A percentile compares a stretch with the other conserved stretches of the same genome.
phyloP scores from a whole-genome alignment of 1,140 invertebrate species.

The Whitmania pigra region DNA sequence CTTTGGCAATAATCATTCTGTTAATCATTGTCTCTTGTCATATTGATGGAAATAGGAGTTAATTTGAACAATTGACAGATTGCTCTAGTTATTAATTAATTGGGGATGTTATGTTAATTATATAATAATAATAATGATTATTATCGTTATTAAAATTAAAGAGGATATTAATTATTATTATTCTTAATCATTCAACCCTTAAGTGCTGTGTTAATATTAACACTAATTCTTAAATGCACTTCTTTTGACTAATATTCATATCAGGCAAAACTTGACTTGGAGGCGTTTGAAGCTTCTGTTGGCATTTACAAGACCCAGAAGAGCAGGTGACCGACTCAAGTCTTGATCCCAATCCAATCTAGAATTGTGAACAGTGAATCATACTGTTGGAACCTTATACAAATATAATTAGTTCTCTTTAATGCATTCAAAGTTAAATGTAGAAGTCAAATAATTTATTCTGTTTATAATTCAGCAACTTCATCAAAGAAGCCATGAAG shows the following conservation, averaged over 20 bases:
- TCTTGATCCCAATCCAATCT: too few species aligned
- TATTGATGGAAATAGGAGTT: slow-evolving; percentile 11
- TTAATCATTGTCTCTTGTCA: too few species aligned
- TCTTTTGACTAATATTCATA: slow-evolving; percentile 4
- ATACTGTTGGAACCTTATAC: too few species aligned
- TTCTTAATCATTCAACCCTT: not conserved
- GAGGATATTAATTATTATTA: slow-evolving; percentile 4
- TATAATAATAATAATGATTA: slow-evolving; percentile 1
- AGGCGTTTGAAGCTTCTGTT: slow-evolving; percentile 33
- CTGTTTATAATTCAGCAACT: slow-evolving; percentile 30
- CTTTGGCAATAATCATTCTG: too few species aligned
- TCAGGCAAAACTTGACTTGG: slow-evolving; percentile 34
- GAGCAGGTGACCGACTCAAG: slow-evolving; percentile 26
- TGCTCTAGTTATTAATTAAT: too few species aligned
- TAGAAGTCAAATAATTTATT: not conserved
- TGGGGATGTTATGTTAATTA: slow-evolving; percentile 11
- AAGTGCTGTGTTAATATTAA: not conserved
- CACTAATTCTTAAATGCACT: not conserved
- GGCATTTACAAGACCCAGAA: slow-evolving; percentile 32
- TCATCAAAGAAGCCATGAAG: slow-evolving; percentile 35
- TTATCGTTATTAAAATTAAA: not conserved
- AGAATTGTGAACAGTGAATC: too few species aligned
- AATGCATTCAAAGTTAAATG: too few species aligned
- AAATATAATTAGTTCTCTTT: too few species aligned
- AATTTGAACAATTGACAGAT: slow-evolving; percentile 5